phyloP scores from a whole-genome alignment of 2,113 vertebrate species.

The Polypterus bichir region DNA sequence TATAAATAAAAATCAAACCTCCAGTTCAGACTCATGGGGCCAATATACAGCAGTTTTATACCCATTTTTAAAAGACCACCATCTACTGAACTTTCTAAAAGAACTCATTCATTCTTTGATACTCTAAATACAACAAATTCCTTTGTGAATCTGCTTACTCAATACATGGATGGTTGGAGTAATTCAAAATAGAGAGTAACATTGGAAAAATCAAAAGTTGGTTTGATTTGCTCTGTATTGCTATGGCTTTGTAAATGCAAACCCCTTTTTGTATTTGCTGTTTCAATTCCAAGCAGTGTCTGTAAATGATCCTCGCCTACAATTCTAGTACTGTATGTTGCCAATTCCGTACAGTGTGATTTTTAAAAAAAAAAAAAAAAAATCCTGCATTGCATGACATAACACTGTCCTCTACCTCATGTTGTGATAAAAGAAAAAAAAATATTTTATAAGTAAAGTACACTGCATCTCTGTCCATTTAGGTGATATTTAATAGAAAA shows the following conservation, averaged over 20 bases:
- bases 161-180: conserved; percentile 3
- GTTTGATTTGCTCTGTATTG: no score
- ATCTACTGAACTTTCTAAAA: no score
- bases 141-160: conserved; percentile 5
- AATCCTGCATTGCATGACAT: conserved; percentile 5
- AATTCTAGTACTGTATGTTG: not conserved
- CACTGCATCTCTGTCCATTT: conserved; percentile 1
- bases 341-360: not conserved
- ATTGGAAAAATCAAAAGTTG: not conserved
- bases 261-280: conserved; percentile 4
- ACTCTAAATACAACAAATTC: no score
- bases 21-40: no score
- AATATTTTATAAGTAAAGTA: conserved; percentile 2
- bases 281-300: no score
- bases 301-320: not conserved
- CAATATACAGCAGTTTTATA: no score
- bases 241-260: conserved; percentile 8
- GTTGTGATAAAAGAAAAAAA: not conserved
- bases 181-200: not conserved
- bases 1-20: no score
- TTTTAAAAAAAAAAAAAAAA: not conserved
- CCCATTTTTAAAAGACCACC: no score
- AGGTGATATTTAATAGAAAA: not conserved
- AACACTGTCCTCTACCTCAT: conserved; percentile 10
- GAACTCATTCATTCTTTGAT: no score